Evolutionary conservation across 1,140 invertebrate species (phyloP).

Genomic region (Papilio polytes): DNA sequence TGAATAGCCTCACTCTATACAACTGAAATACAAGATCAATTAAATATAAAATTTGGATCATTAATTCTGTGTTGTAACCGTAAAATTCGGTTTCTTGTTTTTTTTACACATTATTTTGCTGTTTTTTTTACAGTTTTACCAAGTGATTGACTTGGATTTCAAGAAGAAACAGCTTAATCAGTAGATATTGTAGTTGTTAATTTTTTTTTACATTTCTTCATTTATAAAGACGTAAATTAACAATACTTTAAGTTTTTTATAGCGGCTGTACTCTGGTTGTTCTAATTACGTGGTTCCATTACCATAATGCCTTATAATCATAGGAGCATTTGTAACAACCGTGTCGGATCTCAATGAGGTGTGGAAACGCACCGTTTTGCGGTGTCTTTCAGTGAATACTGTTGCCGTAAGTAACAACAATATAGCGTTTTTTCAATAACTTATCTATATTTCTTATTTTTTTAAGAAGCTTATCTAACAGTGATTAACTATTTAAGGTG

Average conservation of each 20-base stretch:
- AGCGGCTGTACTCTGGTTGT: conserved; percentile 53
- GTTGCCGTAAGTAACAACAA: conserved; percentile 43
- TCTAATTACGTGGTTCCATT: conserved; percentile 75
- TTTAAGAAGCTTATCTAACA: no score
- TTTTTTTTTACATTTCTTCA: conserved; percentile 28
- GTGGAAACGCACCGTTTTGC: conserved; percentile 72
- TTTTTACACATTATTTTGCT: background rate
- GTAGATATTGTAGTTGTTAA: conserved; percentile 38
- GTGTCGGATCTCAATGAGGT: conserved; percentile 71
- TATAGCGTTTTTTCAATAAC: background rate
- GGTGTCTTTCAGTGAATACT: conserved; percentile 51
- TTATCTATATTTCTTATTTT: no score
- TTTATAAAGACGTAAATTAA: conserved; percentile 34
- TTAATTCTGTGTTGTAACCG: background rate
- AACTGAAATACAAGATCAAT: background rate
- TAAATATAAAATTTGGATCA: background rate
- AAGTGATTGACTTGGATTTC: background rate
- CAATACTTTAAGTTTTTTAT: conserved; percentile 48
- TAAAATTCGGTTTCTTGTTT: background rate
- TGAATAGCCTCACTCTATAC: background rate
- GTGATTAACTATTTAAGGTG: no score
- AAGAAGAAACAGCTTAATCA: background rate
- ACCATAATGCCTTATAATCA: conserved; percentile 74
- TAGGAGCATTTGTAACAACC: conserved; percentile 69
- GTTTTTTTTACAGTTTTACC: background rate